phyloP scores from a whole-genome alignment of 2,888 invertebrate species.

The Entomobrya proxima region DNA sequence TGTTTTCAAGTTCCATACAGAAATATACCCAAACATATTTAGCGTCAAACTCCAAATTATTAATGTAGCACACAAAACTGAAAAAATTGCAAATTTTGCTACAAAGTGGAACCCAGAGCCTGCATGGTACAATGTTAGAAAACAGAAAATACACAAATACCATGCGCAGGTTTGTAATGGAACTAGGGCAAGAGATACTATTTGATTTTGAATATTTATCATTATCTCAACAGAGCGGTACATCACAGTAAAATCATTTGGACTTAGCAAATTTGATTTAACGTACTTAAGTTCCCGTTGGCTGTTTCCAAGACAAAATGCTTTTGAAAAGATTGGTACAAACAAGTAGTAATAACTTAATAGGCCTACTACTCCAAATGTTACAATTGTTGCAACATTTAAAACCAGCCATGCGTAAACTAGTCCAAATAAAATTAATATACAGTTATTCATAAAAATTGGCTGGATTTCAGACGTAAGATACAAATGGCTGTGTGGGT shows the following conservation, averaged over 20 bases:
- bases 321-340: neutral
- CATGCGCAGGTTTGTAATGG: neutral
- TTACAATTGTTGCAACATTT: neutral
- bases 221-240: neutral
- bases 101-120: neutral
- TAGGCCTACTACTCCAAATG: neutral
- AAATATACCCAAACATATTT: neutral
- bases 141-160: neutral
- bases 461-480: neutral
- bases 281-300: neutral
- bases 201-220: neutral
- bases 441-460: neutral
- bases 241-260: neutral
- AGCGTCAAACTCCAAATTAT: neutral
- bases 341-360: neutral
- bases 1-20: neutral
- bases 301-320: neutral
- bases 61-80: neutral
- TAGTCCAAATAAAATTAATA: neutral
- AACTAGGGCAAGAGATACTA: neutral
- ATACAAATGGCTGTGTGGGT: neutral
- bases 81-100: neutral
- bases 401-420: neutral
- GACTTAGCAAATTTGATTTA: neutral
- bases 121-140: neutral